A percentile compares a stretch with the other conserved stretches of the same genome.
These are phyloP conservation scores for Smithornis capensis DNA, from an alignment of 2,113 vertebrate species.

Conservation along the genomic window DNA sequence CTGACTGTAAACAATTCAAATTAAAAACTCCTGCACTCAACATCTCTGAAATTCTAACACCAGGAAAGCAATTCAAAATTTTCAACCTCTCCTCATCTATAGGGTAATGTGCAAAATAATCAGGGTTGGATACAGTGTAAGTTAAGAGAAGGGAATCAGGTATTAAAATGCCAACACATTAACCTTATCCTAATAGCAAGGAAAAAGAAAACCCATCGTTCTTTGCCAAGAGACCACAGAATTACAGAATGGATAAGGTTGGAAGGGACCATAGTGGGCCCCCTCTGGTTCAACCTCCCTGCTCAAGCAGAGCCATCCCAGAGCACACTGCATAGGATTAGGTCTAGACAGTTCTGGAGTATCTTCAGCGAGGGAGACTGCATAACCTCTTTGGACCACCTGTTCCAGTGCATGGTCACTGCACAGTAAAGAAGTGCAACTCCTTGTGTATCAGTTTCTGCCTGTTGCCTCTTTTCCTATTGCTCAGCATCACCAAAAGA, in stretches of 20 bases:
- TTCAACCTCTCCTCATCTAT: neutral
- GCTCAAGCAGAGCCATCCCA: neutral
- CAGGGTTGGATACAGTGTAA: neutral
- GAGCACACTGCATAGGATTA: neutral
- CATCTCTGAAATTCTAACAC: neutral
- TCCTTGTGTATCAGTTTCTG: neutral
- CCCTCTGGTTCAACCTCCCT: neutral
- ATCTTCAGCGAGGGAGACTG: neutral
- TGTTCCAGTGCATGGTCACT: neutral
- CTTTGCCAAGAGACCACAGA: neutral
- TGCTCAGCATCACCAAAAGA: neutral
- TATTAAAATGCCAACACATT: neutral
- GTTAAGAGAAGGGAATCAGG: neutral
- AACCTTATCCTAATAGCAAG: neutral
- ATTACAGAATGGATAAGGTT: too few relatives aligned
- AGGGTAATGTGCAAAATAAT: neutral
- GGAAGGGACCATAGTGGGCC: neutral
- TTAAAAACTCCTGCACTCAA: neutral
- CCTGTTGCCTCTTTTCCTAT: neutral
- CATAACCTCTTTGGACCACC: neutral
- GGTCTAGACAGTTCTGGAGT: accelerated
- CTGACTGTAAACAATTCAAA: neutral
- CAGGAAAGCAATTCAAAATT: neutral
- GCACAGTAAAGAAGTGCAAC: neutral
- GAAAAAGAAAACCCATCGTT: neutral